A percentile compares a stretch with the other conserved stretches of the same genome.
Conservation (phyloP, 2,888 invertebrate genomes). For the Cephus sareptanus region DNA sequence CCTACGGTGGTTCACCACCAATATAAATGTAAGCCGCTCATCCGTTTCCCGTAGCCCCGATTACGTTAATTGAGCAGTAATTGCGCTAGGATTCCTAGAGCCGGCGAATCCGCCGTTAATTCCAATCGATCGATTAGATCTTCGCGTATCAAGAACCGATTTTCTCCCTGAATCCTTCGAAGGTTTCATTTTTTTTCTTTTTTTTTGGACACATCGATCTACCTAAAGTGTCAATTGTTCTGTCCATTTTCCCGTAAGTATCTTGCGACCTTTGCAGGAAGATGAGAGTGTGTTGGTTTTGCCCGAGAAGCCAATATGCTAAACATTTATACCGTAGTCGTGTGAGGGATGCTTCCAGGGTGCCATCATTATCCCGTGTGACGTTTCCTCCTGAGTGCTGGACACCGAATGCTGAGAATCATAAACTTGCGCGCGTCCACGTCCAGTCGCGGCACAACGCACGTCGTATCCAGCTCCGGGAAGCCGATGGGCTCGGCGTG, state of each 20-base stretch:
- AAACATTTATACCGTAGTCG: background rate
- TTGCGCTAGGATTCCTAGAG: background rate
- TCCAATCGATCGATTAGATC: too few relatives aligned
- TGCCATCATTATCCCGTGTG: constrained; percentile 19
- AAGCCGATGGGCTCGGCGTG: too few relatives aligned
- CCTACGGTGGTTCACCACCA: background rate
- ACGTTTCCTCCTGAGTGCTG: constrained; percentile 19
- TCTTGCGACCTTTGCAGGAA: too few relatives aligned
- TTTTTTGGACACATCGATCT: too few relatives aligned
- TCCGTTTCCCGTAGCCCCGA: background rate
- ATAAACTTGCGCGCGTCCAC: constrained; percentile 34
- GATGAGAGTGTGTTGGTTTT: background rate
- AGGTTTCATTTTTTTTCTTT: too few relatives aligned
- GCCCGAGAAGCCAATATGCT: background rate
- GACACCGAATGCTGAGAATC: constrained; percentile 27
- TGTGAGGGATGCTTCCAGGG: too few relatives aligned
- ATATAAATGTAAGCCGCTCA: background rate
- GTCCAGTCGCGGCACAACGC: constrained; percentile 35
- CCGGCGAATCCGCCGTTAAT: too few relatives aligned
- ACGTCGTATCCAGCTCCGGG: background rate
- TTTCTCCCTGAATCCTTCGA: too few relatives aligned
- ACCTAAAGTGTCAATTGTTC: too few relatives aligned
- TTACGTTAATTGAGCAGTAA: constrained; percentile 2
- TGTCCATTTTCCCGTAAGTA: too few relatives aligned
- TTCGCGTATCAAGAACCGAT: too few relatives aligned